phyloP scores from a whole-genome alignment of 2,113 vertebrate genomes.

The Platysteira castanea region DNA sequence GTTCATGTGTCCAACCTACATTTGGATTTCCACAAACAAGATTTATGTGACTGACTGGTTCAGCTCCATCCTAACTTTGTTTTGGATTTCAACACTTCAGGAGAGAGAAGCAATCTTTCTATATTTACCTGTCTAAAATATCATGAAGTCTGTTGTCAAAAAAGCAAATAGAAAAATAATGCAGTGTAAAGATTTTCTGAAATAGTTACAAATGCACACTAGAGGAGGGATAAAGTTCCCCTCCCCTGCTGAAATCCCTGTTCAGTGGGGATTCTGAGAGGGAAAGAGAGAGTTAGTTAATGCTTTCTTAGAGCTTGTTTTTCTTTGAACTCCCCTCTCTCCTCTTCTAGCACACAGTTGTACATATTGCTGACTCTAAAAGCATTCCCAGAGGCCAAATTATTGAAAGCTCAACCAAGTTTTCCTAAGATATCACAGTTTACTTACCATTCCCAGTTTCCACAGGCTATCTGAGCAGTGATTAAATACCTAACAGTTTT shows the following conservation, averaged over 20 bases:
- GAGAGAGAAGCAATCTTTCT: not conserved
- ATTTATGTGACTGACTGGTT: not conserved
- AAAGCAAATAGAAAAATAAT: slow-evolving; percentile 36
- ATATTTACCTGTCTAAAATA: not conserved
- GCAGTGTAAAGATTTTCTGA: not conserved
- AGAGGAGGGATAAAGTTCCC: not conserved
- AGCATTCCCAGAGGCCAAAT: slow-evolving; percentile 49
- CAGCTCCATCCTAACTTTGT: not conserved
- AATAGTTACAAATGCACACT: not conserved
- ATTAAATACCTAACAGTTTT: slow-evolving; percentile 38
- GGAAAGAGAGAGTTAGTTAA: not conserved
- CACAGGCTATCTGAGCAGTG: not conserved
- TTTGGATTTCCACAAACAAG: not conserved
- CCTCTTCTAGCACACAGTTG: slow-evolving; percentile 11
- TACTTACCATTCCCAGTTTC: slow-evolving; percentile 18
- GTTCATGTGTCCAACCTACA: not conserved
- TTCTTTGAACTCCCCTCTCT: slow-evolving; percentile 18
- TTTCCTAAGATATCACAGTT: slow-evolving; percentile 58
- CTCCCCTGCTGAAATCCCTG: not conserved
- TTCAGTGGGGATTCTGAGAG: not conserved
- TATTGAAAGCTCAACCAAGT: slow-evolving; percentile 58
- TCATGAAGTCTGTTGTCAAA: not conserved
- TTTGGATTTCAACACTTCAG: not conserved
- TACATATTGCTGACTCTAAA: slow-evolving; percentile 31
- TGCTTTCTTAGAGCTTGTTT: slow-evolving; percentile 40